Conservation (phyloP, 2,113 vertebrate species). For the Ancistrus triradiatus region DNA sequence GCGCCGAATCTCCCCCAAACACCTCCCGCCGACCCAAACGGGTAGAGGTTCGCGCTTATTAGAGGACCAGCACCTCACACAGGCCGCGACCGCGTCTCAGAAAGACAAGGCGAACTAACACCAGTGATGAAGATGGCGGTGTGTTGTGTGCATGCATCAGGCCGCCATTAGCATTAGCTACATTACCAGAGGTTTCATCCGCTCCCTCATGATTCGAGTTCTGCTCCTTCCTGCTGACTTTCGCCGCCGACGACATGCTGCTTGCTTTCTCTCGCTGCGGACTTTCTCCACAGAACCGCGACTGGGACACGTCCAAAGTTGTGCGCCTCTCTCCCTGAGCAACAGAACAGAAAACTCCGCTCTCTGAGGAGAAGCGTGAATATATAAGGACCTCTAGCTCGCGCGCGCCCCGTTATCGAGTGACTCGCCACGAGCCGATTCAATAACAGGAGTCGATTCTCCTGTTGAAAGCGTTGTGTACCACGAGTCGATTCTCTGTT, state of each 20-base stretch:
- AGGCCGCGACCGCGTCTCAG: not conserved
- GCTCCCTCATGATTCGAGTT: slow-evolving; percentile 84
- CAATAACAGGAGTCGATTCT: too few species aligned
- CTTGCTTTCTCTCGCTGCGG: slow-evolving; percentile 6
- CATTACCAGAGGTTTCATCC: slow-evolving; percentile 81
- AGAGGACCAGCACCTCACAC: not conserved
- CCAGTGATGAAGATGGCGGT: slow-evolving; percentile 62
- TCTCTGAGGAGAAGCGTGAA: not conserved
- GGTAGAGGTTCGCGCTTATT: not conserved
- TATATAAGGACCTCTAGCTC: too few species aligned
- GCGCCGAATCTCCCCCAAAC: not conserved
- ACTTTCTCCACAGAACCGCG: not conserved
- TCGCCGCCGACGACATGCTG: slow-evolving; percentile 81
- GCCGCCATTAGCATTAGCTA: slow-evolving; percentile 47
- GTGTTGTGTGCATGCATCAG: slow-evolving; percentile 48
- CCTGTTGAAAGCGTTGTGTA: too few species aligned
- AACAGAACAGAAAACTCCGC: too few species aligned
- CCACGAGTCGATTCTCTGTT: too few species aligned
- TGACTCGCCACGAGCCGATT: too few species aligned
- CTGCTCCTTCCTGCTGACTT: slow-evolving; percentile 84
- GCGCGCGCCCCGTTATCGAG: too few species aligned
- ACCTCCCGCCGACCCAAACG: not conserved
- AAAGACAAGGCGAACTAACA: not conserved
- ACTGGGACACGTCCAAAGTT: too few species aligned
- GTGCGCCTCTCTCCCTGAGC: too few species aligned